Conservation (phyloP, 2,797 vertebrate genomes). For the Falco columbarius region DNA sequence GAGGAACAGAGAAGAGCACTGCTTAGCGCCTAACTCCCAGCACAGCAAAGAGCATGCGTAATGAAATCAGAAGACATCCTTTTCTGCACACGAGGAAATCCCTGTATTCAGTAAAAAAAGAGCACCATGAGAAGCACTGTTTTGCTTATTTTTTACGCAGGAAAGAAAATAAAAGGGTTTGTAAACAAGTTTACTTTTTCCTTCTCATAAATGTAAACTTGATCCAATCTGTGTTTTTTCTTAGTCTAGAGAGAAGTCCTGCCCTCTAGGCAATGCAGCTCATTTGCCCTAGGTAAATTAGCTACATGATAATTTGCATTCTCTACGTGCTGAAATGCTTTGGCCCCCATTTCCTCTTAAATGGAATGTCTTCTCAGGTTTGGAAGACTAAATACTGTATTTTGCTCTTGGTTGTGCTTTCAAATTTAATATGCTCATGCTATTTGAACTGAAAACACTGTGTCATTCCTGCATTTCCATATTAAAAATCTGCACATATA, state of each 20-base stretch:
- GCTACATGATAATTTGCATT: not conserved
- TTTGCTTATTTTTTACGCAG: not conserved
- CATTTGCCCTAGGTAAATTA: conserved; percentile 14
- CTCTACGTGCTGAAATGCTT: not conserved
- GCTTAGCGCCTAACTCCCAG: not conserved
- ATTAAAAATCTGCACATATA: not conserved
- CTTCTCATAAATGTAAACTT: not conserved
- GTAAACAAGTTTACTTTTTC: not conserved
- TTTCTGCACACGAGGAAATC: not conserved
- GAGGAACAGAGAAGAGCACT: not conserved
- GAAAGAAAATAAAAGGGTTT: not conserved
- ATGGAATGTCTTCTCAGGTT: conserved; percentile 1
- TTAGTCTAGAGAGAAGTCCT: not conserved
- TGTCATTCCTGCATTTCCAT: not conserved
- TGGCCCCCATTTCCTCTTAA: not conserved
- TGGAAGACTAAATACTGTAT: not conserved
- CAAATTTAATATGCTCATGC: not conserved
- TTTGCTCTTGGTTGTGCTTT: not conserved
- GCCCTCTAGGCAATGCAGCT: not conserved
- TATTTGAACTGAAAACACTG: not conserved
- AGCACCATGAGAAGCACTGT: not conserved
- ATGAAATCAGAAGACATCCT: not conserved
- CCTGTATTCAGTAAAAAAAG: not conserved
- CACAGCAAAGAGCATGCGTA: not conserved
- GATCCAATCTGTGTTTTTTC: not conserved